Percentiles rank a stretch among this genome's conserved stretches.
Conservation (phyloP, 2,888 invertebrate species). For the Dascillus cervinus region DNA sequence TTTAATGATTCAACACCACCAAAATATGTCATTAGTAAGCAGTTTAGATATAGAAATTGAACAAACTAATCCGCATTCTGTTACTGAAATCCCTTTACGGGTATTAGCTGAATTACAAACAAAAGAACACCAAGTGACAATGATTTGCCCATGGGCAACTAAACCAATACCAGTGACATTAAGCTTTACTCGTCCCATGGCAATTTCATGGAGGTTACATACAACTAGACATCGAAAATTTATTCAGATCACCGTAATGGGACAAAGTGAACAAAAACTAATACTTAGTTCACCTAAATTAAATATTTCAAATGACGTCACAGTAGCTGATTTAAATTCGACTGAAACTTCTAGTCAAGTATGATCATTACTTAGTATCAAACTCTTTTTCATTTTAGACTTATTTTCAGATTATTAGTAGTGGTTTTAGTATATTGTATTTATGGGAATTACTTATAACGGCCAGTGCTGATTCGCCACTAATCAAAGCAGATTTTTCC, state of each 20-base stretch:
- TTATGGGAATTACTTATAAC: conserved; percentile 64
- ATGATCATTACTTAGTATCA: conserved; percentile 2
- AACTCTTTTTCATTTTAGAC: background rate
- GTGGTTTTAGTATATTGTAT: conserved; percentile 69
- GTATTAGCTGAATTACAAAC: conserved; percentile 70
- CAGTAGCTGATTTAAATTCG: conserved; percentile 23
- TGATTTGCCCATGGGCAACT: conserved; percentile 73
- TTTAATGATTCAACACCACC: conserved; percentile 48
- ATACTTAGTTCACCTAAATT: conserved; percentile 27
- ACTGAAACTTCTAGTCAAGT: conserved; percentile 37
- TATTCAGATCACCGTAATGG: conserved; percentile 66
- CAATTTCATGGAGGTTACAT: conserved; percentile 71
- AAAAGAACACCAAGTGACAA: conserved; percentile 45
- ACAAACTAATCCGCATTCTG: conserved; percentile 31
- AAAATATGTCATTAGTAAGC: conserved; percentile 38
- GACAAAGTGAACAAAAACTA: conserved; percentile 40
- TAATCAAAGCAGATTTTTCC: conserved; percentile 56
- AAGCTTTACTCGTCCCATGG: conserved; percentile 77
- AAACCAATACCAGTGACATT: conserved; percentile 66
- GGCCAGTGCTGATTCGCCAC: conserved; percentile 37
- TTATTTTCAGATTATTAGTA: conserved; percentile 54
- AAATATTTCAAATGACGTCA: conserved; percentile 26
- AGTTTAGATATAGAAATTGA: conserved; percentile 43
- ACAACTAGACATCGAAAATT: conserved; percentile 82
- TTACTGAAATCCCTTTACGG: conserved; percentile 42